Conservation (phyloP, 2,797 vertebrate genomes). For the Hylomyscus alleni region DNA sequence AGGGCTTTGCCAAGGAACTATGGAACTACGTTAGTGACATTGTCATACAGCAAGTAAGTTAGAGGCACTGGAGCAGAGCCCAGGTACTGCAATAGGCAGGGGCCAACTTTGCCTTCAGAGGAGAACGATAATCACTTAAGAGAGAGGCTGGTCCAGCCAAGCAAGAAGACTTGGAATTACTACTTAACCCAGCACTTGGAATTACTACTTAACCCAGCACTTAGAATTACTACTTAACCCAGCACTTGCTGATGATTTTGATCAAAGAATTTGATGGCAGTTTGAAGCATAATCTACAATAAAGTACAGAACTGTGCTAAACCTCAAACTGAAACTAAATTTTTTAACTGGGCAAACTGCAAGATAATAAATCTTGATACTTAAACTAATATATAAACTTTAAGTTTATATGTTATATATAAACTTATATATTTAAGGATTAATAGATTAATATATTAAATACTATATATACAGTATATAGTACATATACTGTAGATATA, state of each 20-base stretch:
- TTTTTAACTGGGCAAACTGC: conserved; percentile 28
- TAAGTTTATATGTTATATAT: too few species aligned
- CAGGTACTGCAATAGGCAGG: neutral
- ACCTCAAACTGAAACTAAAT: neutral
- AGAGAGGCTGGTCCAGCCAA: neutral
- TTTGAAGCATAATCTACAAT: conserved; percentile 26
- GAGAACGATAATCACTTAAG: neutral
- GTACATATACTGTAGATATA: neutral
- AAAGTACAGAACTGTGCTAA: conserved; percentile 7
- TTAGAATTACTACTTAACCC: neutral
- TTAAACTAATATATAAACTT: neutral
- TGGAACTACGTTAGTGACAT: neutral
- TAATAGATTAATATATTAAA: too few species aligned
- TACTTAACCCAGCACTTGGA: neutral
- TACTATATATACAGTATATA: neutral
- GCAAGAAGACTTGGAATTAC: neutral
- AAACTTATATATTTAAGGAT: too few species aligned
- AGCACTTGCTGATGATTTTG: conserved; percentile 12
- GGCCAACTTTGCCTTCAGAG: neutral
- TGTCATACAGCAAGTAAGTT: neutral
- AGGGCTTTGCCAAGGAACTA: neutral
- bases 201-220: neutral
- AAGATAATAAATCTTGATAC: conserved; percentile 43
- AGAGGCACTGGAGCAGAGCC: neutral
- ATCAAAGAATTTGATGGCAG: conserved; percentile 17